phyloP scores from a whole-genome alignment of 64 coral and sea anemone species.

The Actinia equina region DNA sequence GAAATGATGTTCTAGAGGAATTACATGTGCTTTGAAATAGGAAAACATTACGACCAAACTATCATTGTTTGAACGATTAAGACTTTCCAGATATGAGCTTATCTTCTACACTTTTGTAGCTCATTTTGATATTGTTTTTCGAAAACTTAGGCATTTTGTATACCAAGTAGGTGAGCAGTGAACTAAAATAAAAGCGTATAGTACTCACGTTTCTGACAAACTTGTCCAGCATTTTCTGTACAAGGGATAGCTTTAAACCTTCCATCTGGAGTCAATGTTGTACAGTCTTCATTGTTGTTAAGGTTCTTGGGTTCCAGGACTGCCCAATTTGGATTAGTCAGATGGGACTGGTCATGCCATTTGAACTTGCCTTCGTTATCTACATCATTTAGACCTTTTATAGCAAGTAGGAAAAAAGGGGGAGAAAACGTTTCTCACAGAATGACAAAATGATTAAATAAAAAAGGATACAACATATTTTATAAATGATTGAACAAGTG shows the following conservation, averaged over 20 bases:
- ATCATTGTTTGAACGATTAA: too few species aligned
- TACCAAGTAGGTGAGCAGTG: neutral
- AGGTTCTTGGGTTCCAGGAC: neutral
- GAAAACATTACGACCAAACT: too few species aligned
- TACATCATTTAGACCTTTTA: neutral
- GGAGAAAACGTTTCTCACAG: neutral
- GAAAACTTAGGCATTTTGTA: neutral
- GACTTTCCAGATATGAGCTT: too few species aligned
- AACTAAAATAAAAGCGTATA: too few species aligned
- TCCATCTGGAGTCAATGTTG: neutral
- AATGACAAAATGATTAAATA: neutral
- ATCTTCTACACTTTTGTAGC: too few species aligned
- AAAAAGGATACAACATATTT: too few species aligned
- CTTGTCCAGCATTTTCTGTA: neutral
- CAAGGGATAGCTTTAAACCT: neutral
- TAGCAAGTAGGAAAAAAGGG: neutral
- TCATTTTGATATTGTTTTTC: too few species aligned
- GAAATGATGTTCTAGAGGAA: too few species aligned
- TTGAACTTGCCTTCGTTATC: neutral
- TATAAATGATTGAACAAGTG: neutral
- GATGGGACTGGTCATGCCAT: neutral
- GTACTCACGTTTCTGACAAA: constrained; percentile 5
- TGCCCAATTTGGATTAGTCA: neutral
- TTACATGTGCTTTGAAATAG: too few species aligned
- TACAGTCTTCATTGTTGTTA: neutral